Evolutionary conservation across 1,140 invertebrate genomes (phyloP), one percentile per base, ranked within the genome.

Genomic region (Trachymyrmex cornetzi): DNA sequence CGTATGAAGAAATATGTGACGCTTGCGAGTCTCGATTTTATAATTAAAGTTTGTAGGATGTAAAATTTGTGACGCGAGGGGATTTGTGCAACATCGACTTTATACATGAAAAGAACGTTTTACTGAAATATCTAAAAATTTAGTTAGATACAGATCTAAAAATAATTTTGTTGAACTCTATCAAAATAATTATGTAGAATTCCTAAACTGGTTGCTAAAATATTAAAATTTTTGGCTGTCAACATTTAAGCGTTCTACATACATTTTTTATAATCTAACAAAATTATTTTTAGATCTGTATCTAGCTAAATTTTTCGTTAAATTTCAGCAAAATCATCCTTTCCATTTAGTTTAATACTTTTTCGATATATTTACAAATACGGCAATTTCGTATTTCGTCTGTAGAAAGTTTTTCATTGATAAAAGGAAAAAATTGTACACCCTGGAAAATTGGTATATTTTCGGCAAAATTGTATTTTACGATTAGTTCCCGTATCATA

Each of bases 11-110:
- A 30, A 77, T 9, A 64, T 48, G 14, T 11, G 19, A n/a, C n/a
- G 44, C 27, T 75, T 30, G 11, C 11, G 16, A 59, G 4, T 61
- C 22, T 63, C 11, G 38, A 79, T 34, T 79, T 79, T 30, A 71
- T 19, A 27, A 69, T 69, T 19, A 6, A 69, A 22, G 4, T 24
- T 67, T 44, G 11, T 66, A 38, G 34, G 19, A 48, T 48, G 3
- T 59, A 24, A 24, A 9, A n/a, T 3, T 12, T 44, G 12, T 34
- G 19, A 55, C 4, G 19, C 27, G 22, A 24, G 12, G 22, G 30
- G 12, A 22, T 34, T n/a, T 38, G 24, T 55, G 12, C 2, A 75
- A 75, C 7, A 38, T 59, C 14, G n/a, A 74, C 34, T 57, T 38
- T 57, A 14, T 38, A 44, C 1, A 44, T 44, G 9, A 44, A 44